Conservation (phyloP, 2,888 invertebrate species). For the Venusia cambrica region DNA sequence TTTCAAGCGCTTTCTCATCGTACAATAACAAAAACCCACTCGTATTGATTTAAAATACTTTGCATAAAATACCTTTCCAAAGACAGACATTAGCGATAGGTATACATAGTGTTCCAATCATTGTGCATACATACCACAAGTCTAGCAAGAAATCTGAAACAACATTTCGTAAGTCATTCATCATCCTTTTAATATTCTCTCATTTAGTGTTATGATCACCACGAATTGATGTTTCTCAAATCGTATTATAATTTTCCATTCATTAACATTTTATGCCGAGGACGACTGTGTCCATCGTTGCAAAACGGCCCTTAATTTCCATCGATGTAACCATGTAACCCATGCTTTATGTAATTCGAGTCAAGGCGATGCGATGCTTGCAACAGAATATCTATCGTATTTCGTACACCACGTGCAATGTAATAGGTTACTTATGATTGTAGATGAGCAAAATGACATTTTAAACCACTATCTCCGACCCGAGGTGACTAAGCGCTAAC, state of each 20-base stretch:
- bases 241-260: slow-evolving; percentile 18
- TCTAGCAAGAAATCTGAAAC: neutral
- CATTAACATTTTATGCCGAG: slow-evolving; percentile 23
- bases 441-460: slow-evolving; percentile 52
- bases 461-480: slow-evolving; percentile 61
- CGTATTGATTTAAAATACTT: too few species aligned
- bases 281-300: slow-evolving; percentile 18
- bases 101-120: too few species aligned
- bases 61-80: too few species aligned
- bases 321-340: slow-evolving; percentile 24
- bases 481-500: slow-evolving; percentile 65
- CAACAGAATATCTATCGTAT: slow-evolving; percentile 41
- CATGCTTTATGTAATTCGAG: slow-evolving; percentile 35
- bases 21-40: too few species aligned
- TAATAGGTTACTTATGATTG: slow-evolving; percentile 17
- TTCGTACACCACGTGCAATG: slow-evolving; percentile 14
- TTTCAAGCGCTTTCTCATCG: too few species aligned
- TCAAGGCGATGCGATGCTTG: slow-evolving; percentile 40
- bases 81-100: too few species aligned
- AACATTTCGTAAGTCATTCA: slow-evolving; percentile 1
- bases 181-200: slow-evolving; percentile 8
- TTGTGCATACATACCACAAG: too few species aligned
- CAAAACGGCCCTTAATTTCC: slow-evolving; percentile 30
- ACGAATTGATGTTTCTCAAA: slow-evolving; percentile 25
- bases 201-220: slow-evolving; percentile 20